Base-by-base conservation (phyloP, 2,113 vertebrate species). In the Ophiodon elongatus region DNA sequence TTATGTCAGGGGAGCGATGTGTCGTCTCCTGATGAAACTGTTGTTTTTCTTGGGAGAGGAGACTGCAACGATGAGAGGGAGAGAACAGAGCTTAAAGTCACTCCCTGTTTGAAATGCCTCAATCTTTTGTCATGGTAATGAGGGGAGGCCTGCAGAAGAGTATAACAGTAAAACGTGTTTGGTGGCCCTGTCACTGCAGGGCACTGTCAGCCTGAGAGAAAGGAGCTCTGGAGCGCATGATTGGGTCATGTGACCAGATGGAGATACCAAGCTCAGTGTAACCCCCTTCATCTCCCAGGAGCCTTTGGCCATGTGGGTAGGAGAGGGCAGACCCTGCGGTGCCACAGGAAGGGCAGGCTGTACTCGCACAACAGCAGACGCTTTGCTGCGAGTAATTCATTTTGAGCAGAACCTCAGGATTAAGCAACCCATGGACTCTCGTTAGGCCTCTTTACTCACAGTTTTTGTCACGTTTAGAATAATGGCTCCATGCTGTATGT, bases 41-140 rank as follows among this genome's bases (percentile, higher is more conserved):
- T 92, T 85, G 86, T 84, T 89, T 83, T 89, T 67, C 87, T 62
- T 57, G 68, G 69, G 73, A 79, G 85, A 80, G 27, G 78, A 73
- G 71, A 68, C 74, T 59, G 60, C 0, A 0, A 17, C 41, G 81
- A 80, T 2, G 47, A 41, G 66, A n/a, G 73, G 27, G 62, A 71
- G 43, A 82, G 62, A 67, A 27, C 80, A 10, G 77, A 66, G 89
- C 66, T 91, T 89, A 79, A 90, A 95, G 92, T 92, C 89, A 89
- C 86, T 85, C 88, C 79, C 92, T 2, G 68, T 91, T 91, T 89
- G 85, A 93, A 94, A 92, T 90, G 81, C 89, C 81, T 80, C 39
- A 2, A 60, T 47, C 93, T 84, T 93, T 96, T 95, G 92, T 96
- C 77, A 94, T 95, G 94, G 82, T 94, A 95, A 96, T 94, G 79